Base-by-base conservation (phyloP, 2,113 vertebrate species). In the Xiphophorus maculatus region DNA sequence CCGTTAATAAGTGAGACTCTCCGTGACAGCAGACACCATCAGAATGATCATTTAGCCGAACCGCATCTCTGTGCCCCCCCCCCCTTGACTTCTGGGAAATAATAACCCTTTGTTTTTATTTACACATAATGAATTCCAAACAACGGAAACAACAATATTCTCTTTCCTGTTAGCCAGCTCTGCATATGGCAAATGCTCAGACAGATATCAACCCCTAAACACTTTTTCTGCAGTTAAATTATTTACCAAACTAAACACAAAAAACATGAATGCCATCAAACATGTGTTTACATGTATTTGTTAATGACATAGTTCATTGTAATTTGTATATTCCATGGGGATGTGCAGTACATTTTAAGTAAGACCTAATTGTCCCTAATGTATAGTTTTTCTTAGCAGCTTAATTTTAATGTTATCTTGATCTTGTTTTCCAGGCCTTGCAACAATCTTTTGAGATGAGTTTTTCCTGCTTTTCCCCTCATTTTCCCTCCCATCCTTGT, bases 21-120 rank as follows among this genome's bases (percentile, higher is more conserved):
- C 69, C 60, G 14, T 35, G 51, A 72, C 63, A 2, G 1, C 25
- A 68, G 69, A 75, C 27, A 40, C 64, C 84, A 66, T 58, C 61
- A 84, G 70, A 87, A 70, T 64, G 62, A 75, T 77, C 54, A 27
- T 79, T 70, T 71, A 79, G 74, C 70, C 61, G 48, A 80, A 64
- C 51, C 58, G 25, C 30, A 19, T 80, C 63, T 48, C 40, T 68
- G 44, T 61, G 37, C 68, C 37, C 6, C 37, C 66, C 37, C 6
- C 37, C 4, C 22, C 61, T 35, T 48, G 54, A 75, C 61, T 66
- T 54, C 64, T 63, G 44, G 25, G 51, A 71, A 85, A 54, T 33
- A 66, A 67, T 61, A 12, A 15, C 19, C 58, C 27, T 33, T 14
- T 28, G 28, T 30, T 72, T 69, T 63, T 35, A 65, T 37, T 12